Conservation (phyloP, 2,888 invertebrate species). For the Ectemnius continuus region DNA sequence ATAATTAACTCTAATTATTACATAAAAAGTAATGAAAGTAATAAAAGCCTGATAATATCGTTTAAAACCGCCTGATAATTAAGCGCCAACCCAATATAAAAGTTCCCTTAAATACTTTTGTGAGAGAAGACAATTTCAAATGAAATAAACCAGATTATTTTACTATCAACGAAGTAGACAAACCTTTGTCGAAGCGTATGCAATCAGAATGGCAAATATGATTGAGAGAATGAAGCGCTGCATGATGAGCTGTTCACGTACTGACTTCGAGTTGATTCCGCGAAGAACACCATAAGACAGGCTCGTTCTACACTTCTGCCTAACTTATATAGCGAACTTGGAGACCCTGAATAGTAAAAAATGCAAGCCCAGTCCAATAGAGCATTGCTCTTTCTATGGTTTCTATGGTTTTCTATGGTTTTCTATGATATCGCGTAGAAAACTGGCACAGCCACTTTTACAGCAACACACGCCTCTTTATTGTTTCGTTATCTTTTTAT, state of each 20-base stretch:
- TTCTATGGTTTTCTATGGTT: conserved; percentile 1
- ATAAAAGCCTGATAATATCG: too few species aligned
- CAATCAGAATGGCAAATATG: conserved; percentile 28
- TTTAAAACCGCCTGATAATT: too few species aligned
- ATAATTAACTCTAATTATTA: too few species aligned
- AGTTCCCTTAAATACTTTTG: neutral
- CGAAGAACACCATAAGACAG: too few species aligned
- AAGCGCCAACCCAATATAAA: too few species aligned
- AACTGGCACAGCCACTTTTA: neutral
- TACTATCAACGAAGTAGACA: neutral
- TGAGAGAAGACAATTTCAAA: neutral
- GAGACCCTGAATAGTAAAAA: conserved; percentile 24
- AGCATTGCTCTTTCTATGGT: conserved; percentile 19
- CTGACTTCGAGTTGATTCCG: too few species aligned
- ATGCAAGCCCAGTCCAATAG: conserved; percentile 26
- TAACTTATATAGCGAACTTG: conserved; percentile 44
- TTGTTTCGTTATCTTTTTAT: conserved; percentile 37
- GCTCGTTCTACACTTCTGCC: neutral
- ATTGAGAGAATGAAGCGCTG: neutral
- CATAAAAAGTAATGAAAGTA: too few species aligned
- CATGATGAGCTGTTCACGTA: too few species aligned
- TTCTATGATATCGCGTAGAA: conserved; percentile 23
- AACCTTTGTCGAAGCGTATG: conserved; percentile 38
- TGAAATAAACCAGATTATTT: too few species aligned
- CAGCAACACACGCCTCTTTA: conserved; percentile 9